These are phyloP conservation scores for Tylochromis polylepis DNA, from an alignment of 2,113 vertebrate species.

Conservation along the genomic window DNA sequence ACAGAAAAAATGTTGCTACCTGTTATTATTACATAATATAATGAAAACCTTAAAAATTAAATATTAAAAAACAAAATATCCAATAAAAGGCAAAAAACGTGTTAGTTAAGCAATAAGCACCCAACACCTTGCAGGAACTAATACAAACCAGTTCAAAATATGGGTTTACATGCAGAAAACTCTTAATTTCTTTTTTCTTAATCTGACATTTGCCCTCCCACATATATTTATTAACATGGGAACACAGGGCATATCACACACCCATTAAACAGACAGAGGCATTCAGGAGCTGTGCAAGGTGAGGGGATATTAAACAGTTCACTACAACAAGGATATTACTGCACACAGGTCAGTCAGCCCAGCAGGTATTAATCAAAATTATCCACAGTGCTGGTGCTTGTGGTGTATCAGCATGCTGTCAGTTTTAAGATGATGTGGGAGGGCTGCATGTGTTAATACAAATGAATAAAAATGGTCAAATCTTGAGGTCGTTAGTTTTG, in stretches of 20 bases:
- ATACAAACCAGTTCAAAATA: not conserved
- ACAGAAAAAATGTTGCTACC: not conserved
- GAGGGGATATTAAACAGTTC: not conserved
- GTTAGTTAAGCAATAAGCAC: not conserved
- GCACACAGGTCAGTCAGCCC: not conserved
- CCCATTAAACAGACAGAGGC: not conserved
- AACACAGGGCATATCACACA: not conserved
- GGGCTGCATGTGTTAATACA: not conserved
- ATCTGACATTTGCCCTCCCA: not conserved
- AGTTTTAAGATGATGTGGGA: not conserved
- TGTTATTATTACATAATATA: not conserved
- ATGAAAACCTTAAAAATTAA: not conserved
- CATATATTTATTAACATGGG: not conserved
- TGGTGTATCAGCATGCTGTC: not conserved
- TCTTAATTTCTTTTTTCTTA: not conserved
- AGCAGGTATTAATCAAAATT: not conserved
- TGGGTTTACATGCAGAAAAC: not conserved
- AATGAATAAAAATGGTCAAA: not conserved
- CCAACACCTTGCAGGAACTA: not conserved
- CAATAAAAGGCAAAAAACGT: not conserved
- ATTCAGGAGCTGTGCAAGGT: not conserved
- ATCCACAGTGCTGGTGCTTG: not conserved
- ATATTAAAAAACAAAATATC: not conserved
- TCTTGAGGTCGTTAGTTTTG: conserved; percentile 10
- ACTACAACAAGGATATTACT: not conserved